Conservation (phyloP, 2,797 vertebrate species). For the Todus mexicanus region DNA sequence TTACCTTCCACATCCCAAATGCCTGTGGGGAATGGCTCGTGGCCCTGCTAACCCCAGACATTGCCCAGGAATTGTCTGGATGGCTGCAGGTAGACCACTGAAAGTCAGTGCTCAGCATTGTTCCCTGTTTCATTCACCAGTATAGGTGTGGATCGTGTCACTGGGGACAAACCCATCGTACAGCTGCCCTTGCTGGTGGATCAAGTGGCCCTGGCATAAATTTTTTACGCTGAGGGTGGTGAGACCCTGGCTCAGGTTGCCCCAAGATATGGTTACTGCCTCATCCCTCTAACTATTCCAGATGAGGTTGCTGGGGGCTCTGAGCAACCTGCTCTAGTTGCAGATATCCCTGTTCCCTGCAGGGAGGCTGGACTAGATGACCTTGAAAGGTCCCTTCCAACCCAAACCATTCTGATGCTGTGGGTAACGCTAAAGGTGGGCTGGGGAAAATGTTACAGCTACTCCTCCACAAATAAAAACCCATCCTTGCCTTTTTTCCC, state of each 20-base stretch:
- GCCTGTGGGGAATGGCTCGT: not conserved
- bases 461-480: not conserved
- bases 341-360: not conserved
- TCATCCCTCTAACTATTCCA: not conserved
- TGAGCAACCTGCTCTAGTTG: not conserved
- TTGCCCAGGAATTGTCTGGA: not conserved
- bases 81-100: not conserved
- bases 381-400: not conserved
- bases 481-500: not conserved
- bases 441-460: not conserved
- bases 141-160: not conserved
- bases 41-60: not conserved
- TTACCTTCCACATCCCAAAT: not conserved
- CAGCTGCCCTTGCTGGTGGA: not conserved
- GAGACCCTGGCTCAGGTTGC: not conserved
- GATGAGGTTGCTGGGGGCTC: not conserved
- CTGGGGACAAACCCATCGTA: not conserved
- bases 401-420: not conserved
- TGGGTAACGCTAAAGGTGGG: not conserved
- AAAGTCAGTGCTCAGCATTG: not conserved
- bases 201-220: not conserved
- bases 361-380: no score
- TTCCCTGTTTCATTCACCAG: not conserved
- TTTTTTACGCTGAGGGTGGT: not conserved
- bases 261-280: not conserved